Conservation (phyloP, 2,888 invertebrate species). For the Salticus scenicus region DNA sequence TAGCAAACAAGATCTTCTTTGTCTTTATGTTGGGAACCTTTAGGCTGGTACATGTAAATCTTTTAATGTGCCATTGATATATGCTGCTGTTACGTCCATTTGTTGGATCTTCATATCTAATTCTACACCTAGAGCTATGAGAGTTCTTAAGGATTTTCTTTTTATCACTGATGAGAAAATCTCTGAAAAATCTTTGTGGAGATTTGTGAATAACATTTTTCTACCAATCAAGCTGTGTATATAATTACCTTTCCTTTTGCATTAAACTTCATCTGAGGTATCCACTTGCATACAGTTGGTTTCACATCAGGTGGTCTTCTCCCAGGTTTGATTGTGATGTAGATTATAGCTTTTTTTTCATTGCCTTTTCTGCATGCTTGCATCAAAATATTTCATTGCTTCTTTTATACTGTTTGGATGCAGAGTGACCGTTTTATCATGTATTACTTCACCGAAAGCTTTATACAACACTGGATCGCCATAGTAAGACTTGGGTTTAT, state of each 20-base stretch:
- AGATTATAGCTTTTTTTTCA: conserved; percentile 14
- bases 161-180: too few relatives aligned
- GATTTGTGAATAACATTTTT: conserved; percentile 2
- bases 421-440: too few relatives aligned
- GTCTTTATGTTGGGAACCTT: neutral
- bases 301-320: neutral
- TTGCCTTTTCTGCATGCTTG: conserved; percentile 13
- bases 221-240: conserved; percentile 20
- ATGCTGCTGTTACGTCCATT: conserved; percentile 28
- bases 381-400: neutral
- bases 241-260: neutral
- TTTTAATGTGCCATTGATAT: too few relatives aligned
- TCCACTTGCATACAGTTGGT: neutral
- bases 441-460: too few relatives aligned
- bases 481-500: too few relatives aligned
- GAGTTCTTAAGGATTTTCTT: too few relatives aligned
- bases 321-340: too few relatives aligned
- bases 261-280: neutral
- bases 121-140: conserved; percentile 10
- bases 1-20: conserved; percentile 22
- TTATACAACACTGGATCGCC: too few relatives aligned
- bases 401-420: too few relatives aligned
- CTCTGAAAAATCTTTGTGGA: too few relatives aligned
- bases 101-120: conserved; percentile 2
- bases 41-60: conserved; percentile 27